These are phyloP conservation scores for Tretioscincus oriximinensis DNA, from an alignment of 2,113 vertebrate genomes.

Conservation along the genomic window DNA sequence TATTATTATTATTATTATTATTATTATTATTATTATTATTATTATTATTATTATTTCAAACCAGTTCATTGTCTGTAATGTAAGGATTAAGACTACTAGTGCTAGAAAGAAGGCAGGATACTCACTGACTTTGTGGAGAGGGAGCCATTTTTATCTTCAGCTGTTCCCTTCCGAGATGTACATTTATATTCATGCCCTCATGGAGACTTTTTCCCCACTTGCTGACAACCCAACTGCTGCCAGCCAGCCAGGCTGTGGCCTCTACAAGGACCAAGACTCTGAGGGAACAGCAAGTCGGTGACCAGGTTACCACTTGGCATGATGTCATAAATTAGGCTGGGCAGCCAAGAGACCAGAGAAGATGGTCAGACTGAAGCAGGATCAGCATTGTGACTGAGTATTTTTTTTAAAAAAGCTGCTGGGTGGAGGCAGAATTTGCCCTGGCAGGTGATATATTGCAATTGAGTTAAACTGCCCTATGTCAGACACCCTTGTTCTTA, in stretches of 20 bases:
- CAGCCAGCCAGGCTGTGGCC: neutral
- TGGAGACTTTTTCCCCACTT: neutral
- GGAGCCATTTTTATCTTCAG: neutral
- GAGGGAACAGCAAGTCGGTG: neutral
- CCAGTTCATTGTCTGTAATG: neutral
- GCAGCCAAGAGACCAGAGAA: neutral
- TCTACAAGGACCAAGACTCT: neutral
- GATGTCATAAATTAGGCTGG: slow-evolving; percentile 18
- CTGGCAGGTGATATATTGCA: too few species aligned
- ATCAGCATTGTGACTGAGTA: neutral
- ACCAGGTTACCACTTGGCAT: neutral
- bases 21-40: too few species aligned
- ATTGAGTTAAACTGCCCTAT: too few species aligned
- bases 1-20: too few species aligned
- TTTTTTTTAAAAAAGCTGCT: too few species aligned
- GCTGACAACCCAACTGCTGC: neutral
- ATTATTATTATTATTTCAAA: too few species aligned
- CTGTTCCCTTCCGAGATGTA: neutral
- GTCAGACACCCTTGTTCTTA: too few species aligned
- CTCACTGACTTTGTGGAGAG: neutral
- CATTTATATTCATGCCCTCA: neutral
- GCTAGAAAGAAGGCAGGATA: fast-evolving
- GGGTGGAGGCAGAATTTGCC: too few species aligned
- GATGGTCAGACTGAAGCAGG: neutral
- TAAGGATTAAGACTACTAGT: neutral